A percentile compares a stretch with the other conserved stretches of the same genome.
Evolutionary conservation across 2,888 invertebrate species (phyloP).

Genomic region (Platycheirus rosarum): DNA sequence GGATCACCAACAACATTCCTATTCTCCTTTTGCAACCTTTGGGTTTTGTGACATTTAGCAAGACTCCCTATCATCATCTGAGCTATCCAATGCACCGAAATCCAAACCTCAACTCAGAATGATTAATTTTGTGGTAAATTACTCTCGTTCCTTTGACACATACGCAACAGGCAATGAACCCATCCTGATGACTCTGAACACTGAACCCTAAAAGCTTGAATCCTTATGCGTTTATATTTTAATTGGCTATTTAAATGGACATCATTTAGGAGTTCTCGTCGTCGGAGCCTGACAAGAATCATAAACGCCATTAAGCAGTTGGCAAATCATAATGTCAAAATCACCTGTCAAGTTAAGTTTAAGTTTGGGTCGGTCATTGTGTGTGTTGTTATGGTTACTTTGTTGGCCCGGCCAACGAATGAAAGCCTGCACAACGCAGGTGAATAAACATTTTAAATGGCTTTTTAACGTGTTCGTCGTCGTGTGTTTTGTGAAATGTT

Average conservation of each 20-base stretch:
- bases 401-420: conserved; percentile 2
- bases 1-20: conserved; percentile 59
- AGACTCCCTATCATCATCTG: conserved; percentile 19
- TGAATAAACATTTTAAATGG: conserved; percentile 70
- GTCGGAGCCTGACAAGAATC: conserved; percentile 32
- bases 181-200: conserved; percentile 20
- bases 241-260: conserved; percentile 44
- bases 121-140: conserved; percentile 40
- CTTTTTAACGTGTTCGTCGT: conserved; percentile 62
- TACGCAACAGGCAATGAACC: conserved; percentile 38
- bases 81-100: conserved; percentile 2
- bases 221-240: conserved; percentile 33
- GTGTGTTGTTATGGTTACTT: conserved; percentile 12
- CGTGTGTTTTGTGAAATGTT: conserved; percentile 67
- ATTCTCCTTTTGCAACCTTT: conserved; percentile 35
- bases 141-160: not conserved
- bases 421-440: conserved; percentile 68
- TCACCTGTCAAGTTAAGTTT: conserved; percentile 48
- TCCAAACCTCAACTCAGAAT: conserved; percentile 29
- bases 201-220: conserved; percentile 32
- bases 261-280: conserved; percentile 7
- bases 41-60: conserved; percentile 55
- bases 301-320: conserved; percentile 38
- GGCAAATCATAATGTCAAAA: conserved; percentile 13
- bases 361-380: not conserved